Percentiles rank a stretch among this genome's conserved stretches.
phyloP scores from a whole-genome alignment of 2,797 vertebrate species.

The Melanotaenia pygmaea region DNA sequence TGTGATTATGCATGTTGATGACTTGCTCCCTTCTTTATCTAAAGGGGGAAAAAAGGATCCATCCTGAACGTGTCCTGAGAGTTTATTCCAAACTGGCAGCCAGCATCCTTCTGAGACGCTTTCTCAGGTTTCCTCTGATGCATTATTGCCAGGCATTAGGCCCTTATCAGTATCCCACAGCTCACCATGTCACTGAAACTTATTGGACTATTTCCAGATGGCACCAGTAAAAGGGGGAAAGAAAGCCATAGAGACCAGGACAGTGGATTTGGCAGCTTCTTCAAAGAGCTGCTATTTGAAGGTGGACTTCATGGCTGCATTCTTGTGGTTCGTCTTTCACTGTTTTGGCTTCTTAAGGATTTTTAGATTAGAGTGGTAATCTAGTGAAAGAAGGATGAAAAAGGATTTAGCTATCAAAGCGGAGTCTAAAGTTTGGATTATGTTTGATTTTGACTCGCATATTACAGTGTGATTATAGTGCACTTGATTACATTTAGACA shows the following conservation, averaged over 20 bases:
- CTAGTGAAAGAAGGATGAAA: slow-evolving; percentile 45
- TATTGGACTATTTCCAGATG: slow-evolving; percentile 74
- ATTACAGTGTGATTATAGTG: slow-evolving; percentile 10
- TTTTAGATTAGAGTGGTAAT: slow-evolving; percentile 44
- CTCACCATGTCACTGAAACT: slow-evolving; percentile 52
- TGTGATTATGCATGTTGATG: slow-evolving; percentile 36
- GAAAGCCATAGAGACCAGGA: slow-evolving; percentile 52
- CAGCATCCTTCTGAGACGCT: slow-evolving; percentile 26
- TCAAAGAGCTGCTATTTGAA: slow-evolving; percentile 72
- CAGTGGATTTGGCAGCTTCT: slow-evolving; percentile 65
- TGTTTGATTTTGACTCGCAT: slow-evolving; percentile 4
- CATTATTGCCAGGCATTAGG: slow-evolving; percentile 46
- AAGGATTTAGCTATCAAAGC: slow-evolving; percentile 9
- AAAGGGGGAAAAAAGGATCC: slow-evolving; percentile 12
- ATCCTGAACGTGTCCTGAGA: slow-evolving; percentile 44
- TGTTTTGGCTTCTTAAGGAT: slow-evolving; percentile 49
- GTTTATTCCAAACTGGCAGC: slow-evolving; percentile 54
- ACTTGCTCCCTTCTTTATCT: slow-evolving; percentile 48
- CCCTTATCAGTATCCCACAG: slow-evolving; percentile 62
- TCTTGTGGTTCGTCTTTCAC: slow-evolving; percentile 55
- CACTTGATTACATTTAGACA: slow-evolving; percentile 14
- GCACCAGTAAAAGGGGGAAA: slow-evolving; percentile 54
- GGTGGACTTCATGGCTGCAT: slow-evolving; percentile 31
- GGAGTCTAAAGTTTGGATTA: slow-evolving; percentile 20
- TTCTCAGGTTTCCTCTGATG: slow-evolving; percentile 62